Base-by-base conservation (phyloP, 2,113 vertebrate species). In the Anguilla rostrata region DNA sequence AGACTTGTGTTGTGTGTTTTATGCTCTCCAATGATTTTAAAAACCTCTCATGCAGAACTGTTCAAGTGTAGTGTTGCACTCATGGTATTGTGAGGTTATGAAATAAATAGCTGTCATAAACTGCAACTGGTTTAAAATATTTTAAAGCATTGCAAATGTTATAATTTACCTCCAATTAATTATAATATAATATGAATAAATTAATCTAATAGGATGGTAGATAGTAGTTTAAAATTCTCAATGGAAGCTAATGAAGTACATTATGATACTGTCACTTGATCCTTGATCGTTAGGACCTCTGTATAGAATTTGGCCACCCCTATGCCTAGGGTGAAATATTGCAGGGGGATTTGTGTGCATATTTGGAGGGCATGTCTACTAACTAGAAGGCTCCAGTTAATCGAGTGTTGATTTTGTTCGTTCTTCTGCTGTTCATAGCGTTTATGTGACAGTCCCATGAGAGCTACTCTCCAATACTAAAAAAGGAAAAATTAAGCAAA, bases 401-500 rank as follows among this genome's bases (percentile, higher is more conserved):
- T 16, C 11, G 46, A 6, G 43, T 22, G 84, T 75, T 12, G n/a
- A 75, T 75, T 34, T 75, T 29, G 6, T 34, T n/a, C 6, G 9
- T 75, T 22, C n/a, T 75, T 8, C n/a, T 75, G 71, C n/a, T 34
- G 71, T 75, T 53, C 53, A 49, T 56, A 71, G 43, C n/a, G 40
- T 79, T 85, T 79, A 29, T 15, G 29, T 11, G 5, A 78, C 20
- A 85, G 66, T 78, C 84, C 71, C 66, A 78, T 43, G 43, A 34
- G 66, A 79, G 4, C 84, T 34, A 43, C 46, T 85, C 66, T 34
- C 66, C 71, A 56, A 26, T 49, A 39, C 43, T 75, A 84, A 84
- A 78, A 29, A 78, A 81, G 46, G 18, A 84, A 57, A 75, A 85
- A 84, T 40, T 66, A 84, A 60, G 39, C 60, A 29, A 34, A 79